These are phyloP conservation scores for Mus minutoides DNA, from an alignment of 2,797 vertebrate genomes.

Conservation along the genomic window DNA sequence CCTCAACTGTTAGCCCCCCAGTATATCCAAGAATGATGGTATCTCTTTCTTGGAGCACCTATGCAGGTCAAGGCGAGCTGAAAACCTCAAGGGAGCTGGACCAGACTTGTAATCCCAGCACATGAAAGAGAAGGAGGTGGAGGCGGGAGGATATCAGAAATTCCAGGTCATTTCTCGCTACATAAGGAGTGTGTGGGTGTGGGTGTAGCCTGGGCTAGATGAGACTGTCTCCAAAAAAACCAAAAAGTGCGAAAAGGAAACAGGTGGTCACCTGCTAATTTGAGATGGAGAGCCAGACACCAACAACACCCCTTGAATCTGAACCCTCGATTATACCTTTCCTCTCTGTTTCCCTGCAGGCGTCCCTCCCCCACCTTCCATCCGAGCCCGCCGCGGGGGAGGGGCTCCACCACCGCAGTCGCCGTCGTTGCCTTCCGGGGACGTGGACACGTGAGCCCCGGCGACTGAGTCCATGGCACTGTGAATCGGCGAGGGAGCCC, in stretches of 20 bases:
- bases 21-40: not conserved
- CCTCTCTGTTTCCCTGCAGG: constrained; percentile 73
- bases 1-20: not conserved
- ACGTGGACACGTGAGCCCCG: constrained; percentile 32
- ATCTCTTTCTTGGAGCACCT: not conserved
- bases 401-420: constrained; percentile 49
- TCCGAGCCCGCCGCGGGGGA: constrained; percentile 66
- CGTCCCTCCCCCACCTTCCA: constrained; percentile 53
- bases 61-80: not conserved
- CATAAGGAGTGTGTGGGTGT: not conserved
- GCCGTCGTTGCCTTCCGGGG: not conserved
- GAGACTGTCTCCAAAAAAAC: not conserved
- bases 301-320: not conserved
- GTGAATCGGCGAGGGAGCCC: constrained; percentile 75
- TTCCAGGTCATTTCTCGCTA: not conserved
- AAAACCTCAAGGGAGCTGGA: not conserved
- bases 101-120: not conserved
- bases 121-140: not conserved
- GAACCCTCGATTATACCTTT: constrained; percentile 36
- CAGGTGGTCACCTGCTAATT: not conserved
- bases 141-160: not conserved
- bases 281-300: not conserved
- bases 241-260: not conserved
- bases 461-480: constrained; percentile 72
- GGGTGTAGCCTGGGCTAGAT: not conserved